Evolutionary conservation across 2,888 invertebrate species (phyloP).

Genomic region (Mylabris sibirica): DNA sequence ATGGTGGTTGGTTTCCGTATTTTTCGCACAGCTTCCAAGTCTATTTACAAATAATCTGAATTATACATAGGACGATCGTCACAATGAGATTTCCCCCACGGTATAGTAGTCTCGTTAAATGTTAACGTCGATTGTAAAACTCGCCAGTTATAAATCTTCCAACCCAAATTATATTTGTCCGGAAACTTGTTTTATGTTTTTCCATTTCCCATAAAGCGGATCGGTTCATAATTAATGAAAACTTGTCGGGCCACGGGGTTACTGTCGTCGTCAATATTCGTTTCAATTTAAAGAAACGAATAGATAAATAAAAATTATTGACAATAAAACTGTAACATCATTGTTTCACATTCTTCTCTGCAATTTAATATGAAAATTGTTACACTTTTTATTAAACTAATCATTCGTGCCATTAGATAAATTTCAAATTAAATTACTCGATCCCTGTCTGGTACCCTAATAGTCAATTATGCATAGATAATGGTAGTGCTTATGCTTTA

Average conservation of each 20-base stretch:
- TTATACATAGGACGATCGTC: conserved; percentile 52
- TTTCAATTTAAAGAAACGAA: not conserved
- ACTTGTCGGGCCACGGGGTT: conserved; percentile 2
- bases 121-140: conserved; percentile 61
- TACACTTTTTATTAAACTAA: conserved; percentile 46
- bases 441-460: conserved; percentile 40
- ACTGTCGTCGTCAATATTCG: not conserved
- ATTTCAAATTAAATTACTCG: conserved; percentile 58
- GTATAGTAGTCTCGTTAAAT: conserved; percentile 57
- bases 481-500: conserved; percentile 49
- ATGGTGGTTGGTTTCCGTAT: not conserved
- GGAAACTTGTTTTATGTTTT: conserved; percentile 54
- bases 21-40: not conserved
- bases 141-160: conserved; percentile 59
- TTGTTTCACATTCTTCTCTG: no score
- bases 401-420: conserved; percentile 56
- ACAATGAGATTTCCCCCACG: conserved; percentile 57
- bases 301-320: not conserved
- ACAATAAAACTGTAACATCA: not conserved
- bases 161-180: conserved; percentile 59
- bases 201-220: conserved; percentile 50
- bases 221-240: conserved; percentile 54
- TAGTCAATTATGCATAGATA: conserved; percentile 56
- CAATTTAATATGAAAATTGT: conserved; percentile 20
- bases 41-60: conserved; percentile 38